phyloP scores from a whole-genome alignment of 1,140 invertebrate genomes.

The Adoxophyes honmai region DNA sequence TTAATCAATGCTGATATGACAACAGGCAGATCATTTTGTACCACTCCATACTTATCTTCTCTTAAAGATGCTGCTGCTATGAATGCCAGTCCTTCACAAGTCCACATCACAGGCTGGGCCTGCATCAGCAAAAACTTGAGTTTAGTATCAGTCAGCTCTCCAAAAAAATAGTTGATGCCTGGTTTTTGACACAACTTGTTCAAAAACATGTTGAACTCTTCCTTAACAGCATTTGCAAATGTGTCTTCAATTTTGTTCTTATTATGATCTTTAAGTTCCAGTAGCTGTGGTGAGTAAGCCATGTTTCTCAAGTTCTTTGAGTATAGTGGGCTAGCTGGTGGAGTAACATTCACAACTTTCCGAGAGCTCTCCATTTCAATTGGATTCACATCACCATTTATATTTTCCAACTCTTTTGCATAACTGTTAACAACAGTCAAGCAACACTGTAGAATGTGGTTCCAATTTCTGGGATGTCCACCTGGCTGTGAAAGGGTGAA shows the following conservation, averaged over 20 bases:
- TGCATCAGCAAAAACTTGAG: slow-evolving; percentile 80
- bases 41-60: slow-evolving; percentile 88
- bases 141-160: slow-evolving; percentile 82
- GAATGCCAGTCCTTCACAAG: slow-evolving; percentile 82
- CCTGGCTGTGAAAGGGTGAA: slow-evolving; percentile 87
- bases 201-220: slow-evolving; percentile 52
- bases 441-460: slow-evolving; percentile 80
- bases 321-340: slow-evolving; percentile 44
- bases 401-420: slow-evolving; percentile 78
- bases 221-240: slow-evolving; percentile 52
- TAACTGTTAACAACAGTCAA: slow-evolving; percentile 80
- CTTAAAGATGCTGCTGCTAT: slow-evolving; percentile 82
- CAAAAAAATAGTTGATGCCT: slow-evolving; percentile 84
- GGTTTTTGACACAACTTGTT: slow-evolving; percentile 76
- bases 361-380: slow-evolving; percentile 39
- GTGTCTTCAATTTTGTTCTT: slow-evolving; percentile 55
- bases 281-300: slow-evolving; percentile 56
- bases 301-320: slow-evolving; percentile 64
- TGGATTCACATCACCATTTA: slow-evolving; percentile 66
- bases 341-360: slow-evolving; percentile 34
- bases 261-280: slow-evolving; percentile 49
- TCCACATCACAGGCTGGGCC: slow-evolving; percentile 84
- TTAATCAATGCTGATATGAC: slow-evolving; percentile 82
- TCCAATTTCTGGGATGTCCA: slow-evolving; percentile 89
- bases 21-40: slow-evolving; percentile 84